A percentile compares a stretch with the other conserved stretches of the same genome.
Evolutionary conservation across 2,797 vertebrate genomes (phyloP).

Genomic region (Lagocephalus sceleratus): DNA sequence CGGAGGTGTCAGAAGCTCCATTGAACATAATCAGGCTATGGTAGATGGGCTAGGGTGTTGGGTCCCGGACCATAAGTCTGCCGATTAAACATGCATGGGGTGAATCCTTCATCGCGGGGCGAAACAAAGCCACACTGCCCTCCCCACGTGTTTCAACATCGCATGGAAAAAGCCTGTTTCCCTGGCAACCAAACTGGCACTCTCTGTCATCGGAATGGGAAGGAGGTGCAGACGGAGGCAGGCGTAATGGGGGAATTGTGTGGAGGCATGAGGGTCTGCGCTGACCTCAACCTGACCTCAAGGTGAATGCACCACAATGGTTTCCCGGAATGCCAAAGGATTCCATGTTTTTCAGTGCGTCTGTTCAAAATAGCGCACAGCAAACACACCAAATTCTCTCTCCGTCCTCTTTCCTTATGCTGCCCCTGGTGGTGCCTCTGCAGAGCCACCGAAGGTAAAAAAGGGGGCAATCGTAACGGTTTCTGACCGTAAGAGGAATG

Average conservation of each 20-base stretch:
- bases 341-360: background rate
- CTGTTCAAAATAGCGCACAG: background rate
- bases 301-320: slow-evolving; percentile 52
- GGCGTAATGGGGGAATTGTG: slow-evolving; percentile 20
- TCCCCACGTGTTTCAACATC: slow-evolving; percentile 66
- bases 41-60: slow-evolving; percentile 57
- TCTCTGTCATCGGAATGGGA: slow-evolving; percentile 68
- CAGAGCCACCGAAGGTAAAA: slow-evolving; percentile 28
- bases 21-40: slow-evolving; percentile 67
- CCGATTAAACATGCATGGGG: slow-evolving; percentile 72
- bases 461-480: slow-evolving; percentile 18
- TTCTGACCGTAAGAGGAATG: slow-evolving; percentile 49
- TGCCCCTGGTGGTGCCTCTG: slow-evolving; percentile 50
- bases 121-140: slow-evolving; percentile 71
- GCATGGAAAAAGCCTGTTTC: slow-evolving; percentile 70
- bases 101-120: slow-evolving; percentile 67
- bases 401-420: slow-evolving; percentile 17
- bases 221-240: slow-evolving; percentile 23
- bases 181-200: slow-evolving; percentile 71
- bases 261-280: slow-evolving; percentile 51
- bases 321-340: slow-evolving; percentile 25
- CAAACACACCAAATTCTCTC: background rate
- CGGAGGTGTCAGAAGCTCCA: slow-evolving; percentile 65
- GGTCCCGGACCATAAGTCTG: slow-evolving; percentile 64
- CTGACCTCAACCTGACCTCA: slow-evolving; percentile 72